These are phyloP conservation scores for Acleris holmiana DNA, from an alignment of 2,888 invertebrate species.

Conservation along the genomic window DNA sequence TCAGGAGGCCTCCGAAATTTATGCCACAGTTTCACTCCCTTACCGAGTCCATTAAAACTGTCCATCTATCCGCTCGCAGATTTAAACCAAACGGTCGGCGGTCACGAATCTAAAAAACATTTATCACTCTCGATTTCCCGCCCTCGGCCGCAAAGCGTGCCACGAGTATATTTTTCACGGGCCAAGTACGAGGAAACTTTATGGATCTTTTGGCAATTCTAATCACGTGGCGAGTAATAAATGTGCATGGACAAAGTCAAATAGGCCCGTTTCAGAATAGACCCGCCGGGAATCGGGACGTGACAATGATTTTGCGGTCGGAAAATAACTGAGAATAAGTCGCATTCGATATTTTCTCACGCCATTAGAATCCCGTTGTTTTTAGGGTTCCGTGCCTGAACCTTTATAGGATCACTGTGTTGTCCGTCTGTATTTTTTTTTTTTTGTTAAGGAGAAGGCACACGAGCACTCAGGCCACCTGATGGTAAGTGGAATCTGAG, in stretches of 20 bases:
- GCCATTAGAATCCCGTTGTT: too few relatives aligned
- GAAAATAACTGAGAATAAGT: constrained; percentile 16
- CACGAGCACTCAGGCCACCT: too few relatives aligned
- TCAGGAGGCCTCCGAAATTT: constrained; percentile 64
- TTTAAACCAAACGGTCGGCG: constrained; percentile 69
- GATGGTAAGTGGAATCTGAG: too few relatives aligned
- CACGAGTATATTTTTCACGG: constrained; percentile 60
- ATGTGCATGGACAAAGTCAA: constrained; percentile 39
- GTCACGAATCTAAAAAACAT: constrained; percentile 72
- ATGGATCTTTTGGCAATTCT: constrained; percentile 44
- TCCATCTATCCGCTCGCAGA: constrained; percentile 72
- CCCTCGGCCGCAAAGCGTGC: constrained; percentile 54
- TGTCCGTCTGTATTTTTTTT: too few relatives aligned
- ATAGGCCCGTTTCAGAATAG: constrained; percentile 34
- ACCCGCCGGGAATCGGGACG: constrained; percentile 33
- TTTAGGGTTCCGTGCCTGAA: too few relatives aligned
- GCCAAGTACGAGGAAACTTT: constrained; percentile 46
- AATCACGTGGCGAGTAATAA: constrained; percentile 41
- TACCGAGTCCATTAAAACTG: constrained; percentile 74
- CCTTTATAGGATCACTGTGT: too few relatives aligned
- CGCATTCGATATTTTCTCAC: too few relatives aligned
- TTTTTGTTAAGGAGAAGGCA: too few relatives aligned
- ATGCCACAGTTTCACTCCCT: constrained; percentile 69
- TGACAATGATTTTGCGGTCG: constrained; percentile 29
- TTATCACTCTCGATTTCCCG: constrained; percentile 71